phyloP scores from a whole-genome alignment of 2,113 vertebrate species.

The Eurypyga helias region DNA sequence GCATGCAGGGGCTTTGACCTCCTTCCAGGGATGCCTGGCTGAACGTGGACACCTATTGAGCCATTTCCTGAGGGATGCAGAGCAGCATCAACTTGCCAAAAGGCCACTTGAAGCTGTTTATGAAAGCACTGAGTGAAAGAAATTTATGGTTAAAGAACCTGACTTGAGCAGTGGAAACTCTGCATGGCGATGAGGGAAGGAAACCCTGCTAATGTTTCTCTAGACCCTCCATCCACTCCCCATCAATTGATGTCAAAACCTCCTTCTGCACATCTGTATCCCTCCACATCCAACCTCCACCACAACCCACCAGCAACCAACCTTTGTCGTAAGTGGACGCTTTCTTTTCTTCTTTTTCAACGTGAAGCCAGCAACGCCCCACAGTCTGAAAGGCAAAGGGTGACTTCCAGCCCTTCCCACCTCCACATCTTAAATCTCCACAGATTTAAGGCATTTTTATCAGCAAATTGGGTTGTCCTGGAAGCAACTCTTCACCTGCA shows the following conservation, averaged over 20 bases:
- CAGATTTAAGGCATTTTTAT: not conserved
- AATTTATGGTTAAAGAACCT: not conserved
- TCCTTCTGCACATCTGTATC: not conserved
- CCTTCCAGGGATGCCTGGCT: not conserved
- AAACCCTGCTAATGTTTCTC: not conserved
- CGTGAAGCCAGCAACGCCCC: not conserved
- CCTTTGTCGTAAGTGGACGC: not conserved
- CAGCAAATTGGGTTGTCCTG: not conserved
- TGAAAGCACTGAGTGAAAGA: not conserved
- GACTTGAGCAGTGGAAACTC: not conserved
- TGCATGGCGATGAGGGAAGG: fast-evolving
- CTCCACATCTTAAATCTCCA: not conserved
- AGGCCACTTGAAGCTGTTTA: not conserved
- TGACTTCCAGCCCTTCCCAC: not conserved
- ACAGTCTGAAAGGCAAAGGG: not conserved
- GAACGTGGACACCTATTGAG: not conserved
- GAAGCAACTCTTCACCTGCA: not conserved
- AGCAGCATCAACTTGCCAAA: not conserved
- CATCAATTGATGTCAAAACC: not conserved
- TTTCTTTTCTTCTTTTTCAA: not conserved
- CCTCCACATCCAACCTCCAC: not conserved
- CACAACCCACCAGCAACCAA: not conserved
- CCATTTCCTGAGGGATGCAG: not conserved
- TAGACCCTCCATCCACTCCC: not conserved
- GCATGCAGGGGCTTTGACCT: fast-evolving